phyloP scores from a whole-genome alignment of 2,113 vertebrate species.

The Scomber scombrus region DNA sequence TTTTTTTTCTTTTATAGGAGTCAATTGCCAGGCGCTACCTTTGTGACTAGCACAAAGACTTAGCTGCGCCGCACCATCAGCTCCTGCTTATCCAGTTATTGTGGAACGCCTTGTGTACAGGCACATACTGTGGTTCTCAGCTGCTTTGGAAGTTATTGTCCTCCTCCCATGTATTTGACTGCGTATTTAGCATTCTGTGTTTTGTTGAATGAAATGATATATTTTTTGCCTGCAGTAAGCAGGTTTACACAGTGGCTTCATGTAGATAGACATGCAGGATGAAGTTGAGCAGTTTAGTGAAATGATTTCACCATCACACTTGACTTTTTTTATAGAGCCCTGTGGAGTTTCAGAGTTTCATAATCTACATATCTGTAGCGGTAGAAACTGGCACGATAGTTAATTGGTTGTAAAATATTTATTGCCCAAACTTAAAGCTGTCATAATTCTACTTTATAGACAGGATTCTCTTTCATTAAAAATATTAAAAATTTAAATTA shows the following conservation, averaged over 20 bases:
- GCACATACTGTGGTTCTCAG: background rate
- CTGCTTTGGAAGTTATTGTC: slow-evolving; percentile 29
- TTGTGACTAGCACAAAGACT: slow-evolving; percentile 58
- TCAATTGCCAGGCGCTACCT: slow-evolving; percentile 46
- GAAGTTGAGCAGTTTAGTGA: background rate
- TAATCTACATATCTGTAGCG: background rate
- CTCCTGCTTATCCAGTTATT: slow-evolving; percentile 28
- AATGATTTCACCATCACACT: background rate
- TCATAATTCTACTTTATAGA: background rate
- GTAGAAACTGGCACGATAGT: background rate
- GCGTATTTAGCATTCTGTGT: background rate
- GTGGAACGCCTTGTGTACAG: background rate
- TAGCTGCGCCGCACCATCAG: slow-evolving; percentile 24
- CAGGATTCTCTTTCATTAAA: background rate
- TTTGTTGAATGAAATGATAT: slow-evolving; percentile 12
- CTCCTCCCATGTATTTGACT: background rate
- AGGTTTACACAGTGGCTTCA: slow-evolving; percentile 8
- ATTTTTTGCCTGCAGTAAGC: slow-evolving; percentile 6
- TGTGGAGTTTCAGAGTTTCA: background rate
- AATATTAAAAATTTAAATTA: background rate
- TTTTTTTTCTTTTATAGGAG: slow-evolving; percentile 22
- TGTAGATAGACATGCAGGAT: background rate
- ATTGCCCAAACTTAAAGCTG: background rate
- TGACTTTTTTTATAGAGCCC: background rate
- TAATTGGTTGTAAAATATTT: slow-evolving; percentile 7